A percentile compares a stretch with the other conserved stretches of the same genome.
phyloP scores from a whole-genome alignment of 35 echinoderm and acorn worm species.

The Amphiura filiformis region DNA sequence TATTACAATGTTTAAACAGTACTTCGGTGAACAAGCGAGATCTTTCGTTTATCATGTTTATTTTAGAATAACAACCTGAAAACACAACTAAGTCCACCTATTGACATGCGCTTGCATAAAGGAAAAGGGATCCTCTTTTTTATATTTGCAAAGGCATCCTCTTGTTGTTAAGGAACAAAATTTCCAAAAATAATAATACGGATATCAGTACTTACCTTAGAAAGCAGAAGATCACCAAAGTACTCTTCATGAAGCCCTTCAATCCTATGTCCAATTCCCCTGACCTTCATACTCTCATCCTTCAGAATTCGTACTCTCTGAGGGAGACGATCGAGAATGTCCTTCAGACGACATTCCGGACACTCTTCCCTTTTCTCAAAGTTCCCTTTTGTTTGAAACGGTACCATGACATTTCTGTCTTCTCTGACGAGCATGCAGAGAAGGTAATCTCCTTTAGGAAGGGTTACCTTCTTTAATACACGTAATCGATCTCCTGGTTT shows the following conservation, averaged over 20 bases:
- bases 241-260: neutral
- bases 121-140: too few relatives aligned
- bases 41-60: too few relatives aligned
- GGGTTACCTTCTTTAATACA: neutral
- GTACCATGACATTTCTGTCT: neutral
- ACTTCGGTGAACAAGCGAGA: too few relatives aligned
- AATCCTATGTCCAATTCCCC: neutral
- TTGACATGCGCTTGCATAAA: too few relatives aligned
- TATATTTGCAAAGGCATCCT: too few relatives aligned
- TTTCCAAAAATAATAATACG: too few relatives aligned
- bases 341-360: neutral
- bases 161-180: too few relatives aligned
- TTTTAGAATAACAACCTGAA: too few relatives aligned
- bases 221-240: neutral
- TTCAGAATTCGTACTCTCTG: neutral
- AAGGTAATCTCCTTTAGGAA: neutral
- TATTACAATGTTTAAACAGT: too few relatives aligned
- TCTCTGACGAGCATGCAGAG: neutral
- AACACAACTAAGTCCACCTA: too few relatives aligned
- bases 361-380: neutral
- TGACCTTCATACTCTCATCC: neutral
- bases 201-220: too few relatives aligned
- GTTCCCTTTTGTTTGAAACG: neutral
- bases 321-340: neutral
- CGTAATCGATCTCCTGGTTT: neutral